Evolutionary conservation across 2,888 invertebrate genomes (phyloP).

Genomic region (Pachymerium ferrugineum): DNA sequence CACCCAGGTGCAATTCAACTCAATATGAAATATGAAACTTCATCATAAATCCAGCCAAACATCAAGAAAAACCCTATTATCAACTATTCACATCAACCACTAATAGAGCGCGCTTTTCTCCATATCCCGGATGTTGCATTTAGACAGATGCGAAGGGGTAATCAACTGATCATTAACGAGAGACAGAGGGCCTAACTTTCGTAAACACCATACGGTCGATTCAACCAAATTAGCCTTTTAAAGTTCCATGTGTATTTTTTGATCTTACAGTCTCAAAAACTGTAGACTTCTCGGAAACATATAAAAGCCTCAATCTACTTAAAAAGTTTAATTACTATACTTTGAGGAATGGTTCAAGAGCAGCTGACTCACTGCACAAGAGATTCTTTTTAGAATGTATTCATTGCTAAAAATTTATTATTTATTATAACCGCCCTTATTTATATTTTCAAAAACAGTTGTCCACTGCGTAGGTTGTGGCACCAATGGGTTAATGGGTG

Average conservation of each 20-base stretch:
- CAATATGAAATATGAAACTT: background rate
- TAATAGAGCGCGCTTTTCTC: slow-evolving; percentile 12
- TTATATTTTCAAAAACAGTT: slow-evolving; percentile 6
- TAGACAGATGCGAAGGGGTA: background rate
- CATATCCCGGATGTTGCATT: background rate
- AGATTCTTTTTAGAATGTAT: slow-evolving; percentile 8
- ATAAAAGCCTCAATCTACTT: slow-evolving; percentile 1
- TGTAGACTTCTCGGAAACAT: slow-evolving; percentile 3
- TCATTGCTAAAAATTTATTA: too few species aligned
- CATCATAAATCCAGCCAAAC: background rate
- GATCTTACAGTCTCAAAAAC: too few species aligned
- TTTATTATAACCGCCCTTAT: slow-evolving; percentile 18
- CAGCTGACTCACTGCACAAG: slow-evolving; percentile 18
- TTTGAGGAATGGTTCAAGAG: slow-evolving; percentile 16
- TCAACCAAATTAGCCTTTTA: too few species aligned
- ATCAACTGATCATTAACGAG: background rate
- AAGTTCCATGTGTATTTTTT: too few species aligned
- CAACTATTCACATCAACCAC: background rate
- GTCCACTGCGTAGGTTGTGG: slow-evolving; percentile 16
- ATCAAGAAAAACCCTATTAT: background rate
- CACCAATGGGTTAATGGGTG: slow-evolving; percentile 20
- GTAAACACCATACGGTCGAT: background rate
- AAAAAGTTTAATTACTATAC: background rate
- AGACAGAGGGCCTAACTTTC: too few species aligned
- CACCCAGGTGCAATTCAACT: slow-evolving; percentile 15